Base-by-base conservation (phyloP, 2,888 invertebrate species). In the Euplagia quadripunctaria region DNA sequence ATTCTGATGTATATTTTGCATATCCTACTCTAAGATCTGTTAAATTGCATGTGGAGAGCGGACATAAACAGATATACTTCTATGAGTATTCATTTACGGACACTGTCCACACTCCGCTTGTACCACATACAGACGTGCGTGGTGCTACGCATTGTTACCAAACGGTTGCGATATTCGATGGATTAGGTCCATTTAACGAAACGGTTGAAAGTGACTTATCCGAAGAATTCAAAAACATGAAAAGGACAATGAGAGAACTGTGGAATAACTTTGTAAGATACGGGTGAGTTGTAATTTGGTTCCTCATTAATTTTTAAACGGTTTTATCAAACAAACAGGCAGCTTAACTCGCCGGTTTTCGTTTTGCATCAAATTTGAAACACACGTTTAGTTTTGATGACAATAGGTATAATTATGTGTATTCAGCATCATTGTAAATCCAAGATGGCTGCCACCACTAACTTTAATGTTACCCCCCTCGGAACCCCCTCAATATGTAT, bases 1-100 rank as follows among this genome's bases (percentile, higher is more conserved):
- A 85, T 67, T 82, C 89, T 4, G 95, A 97, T 96, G 58, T 85
- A 14, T 31, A 86, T 7, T 90, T 91, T 79, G 81, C 74, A 2
- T 88, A 87, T 74, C 82, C 89, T 0, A 87, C 85, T 70, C 72
- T 92, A 14, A 86, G 86, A 69, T 79, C 87, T 6, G 70, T 87
- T 1, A 85, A 82, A 70, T 42, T 87, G 16, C 87, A 88, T 11
- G 64, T 73, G 0, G 73, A 81, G 41, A 76, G 81, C 49, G 86
- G 86, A 0, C 81, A 86, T 63, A 76, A 89, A 52, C 75, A 81
- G 46, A 85, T 91, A 69, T 90, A 88, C 76, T 78, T 91, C 6
- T 91, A 89, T 75, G 85, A 90, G 70, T 91, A 90, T 77, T 86
- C 88, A 0, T 91, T 86, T 81, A 78, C 83, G 5, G 87, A 89